Base-by-base conservation (phyloP, 1,140 invertebrate species). In the Antheraea pernyi region DNA sequence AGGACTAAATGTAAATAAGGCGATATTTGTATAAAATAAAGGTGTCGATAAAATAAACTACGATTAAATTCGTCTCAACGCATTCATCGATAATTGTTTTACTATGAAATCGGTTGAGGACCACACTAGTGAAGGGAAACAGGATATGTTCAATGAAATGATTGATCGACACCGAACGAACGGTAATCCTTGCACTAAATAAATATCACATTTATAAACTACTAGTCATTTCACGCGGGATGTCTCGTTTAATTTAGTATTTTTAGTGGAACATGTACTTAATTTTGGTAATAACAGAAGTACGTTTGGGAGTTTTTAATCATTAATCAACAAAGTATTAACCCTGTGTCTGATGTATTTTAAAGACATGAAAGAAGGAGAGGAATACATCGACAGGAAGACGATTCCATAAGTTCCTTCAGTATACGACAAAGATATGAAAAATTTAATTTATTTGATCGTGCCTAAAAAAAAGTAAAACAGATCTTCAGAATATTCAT, bases 81-180 rank as follows among this genome's bases (percentile, higher is more conserved):
- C 59, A 69, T n/a, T 0, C 68, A 82, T 84, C 79, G 79, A 78
- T 76, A 74, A 53, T 53, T 2, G 6, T 13, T 13, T 53, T 53
- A 13, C 70, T 69, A 78, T 36, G 48, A n/a, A 63, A 75, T 80
- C 67, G 74, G 72, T 19, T 60, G 65, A 74, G 19, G 53, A 19
- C 74, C 67, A 53, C 89, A 75, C 86, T 90, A 91, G 70, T 66
- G 76, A 75, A 76, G 79, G 85, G 83, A 86, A 88, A 91, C 90
- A 92, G 90, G 90, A 92, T 92, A 92, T 82, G 79, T 91, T 91
- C 87, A 92, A 92, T 92, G 86, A 83, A 83, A 92, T 90, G 90
- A 92, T 92, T 92, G 90, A 92, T 92, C 88, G 88, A 84, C 76
- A 83, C 83, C 82, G 80, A 89, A 91, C 88, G 79, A 80, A 80